Evolutionary conservation across 2,797 vertebrate species (phyloP).

Genomic region (Crypturellus tataupa): DNA sequence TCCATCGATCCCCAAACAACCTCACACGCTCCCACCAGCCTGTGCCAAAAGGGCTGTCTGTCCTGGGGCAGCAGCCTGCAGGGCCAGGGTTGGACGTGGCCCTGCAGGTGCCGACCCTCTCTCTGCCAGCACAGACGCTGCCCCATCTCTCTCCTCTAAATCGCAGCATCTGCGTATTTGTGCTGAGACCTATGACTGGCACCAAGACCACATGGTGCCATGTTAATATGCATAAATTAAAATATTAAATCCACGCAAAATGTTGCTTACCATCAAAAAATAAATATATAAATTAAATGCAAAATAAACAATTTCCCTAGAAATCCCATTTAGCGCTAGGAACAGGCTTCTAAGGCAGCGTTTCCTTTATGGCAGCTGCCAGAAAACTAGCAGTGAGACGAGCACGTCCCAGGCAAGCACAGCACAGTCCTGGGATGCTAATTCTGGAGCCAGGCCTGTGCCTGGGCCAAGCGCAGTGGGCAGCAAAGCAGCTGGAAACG

Average conservation of each 20-base stretch:
- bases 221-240: slow-evolving; percentile 63
- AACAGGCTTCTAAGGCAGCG: slow-evolving; percentile 62
- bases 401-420: slow-evolving; percentile 7
- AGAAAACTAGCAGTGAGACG: background rate
- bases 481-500: background rate
- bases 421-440: background rate
- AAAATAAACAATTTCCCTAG: slow-evolving; percentile 64
- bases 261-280: slow-evolving; percentile 59
- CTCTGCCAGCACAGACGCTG: background rate
- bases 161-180: slow-evolving; percentile 40
- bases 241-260: slow-evolving; percentile 56
- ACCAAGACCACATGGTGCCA: slow-evolving; percentile 19
- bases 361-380: slow-evolving; percentile 51
- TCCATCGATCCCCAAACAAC: slow-evolving; percentile 26
- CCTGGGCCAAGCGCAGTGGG: background rate
- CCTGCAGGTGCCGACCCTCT: background rate
- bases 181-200: slow-evolving; percentile 52
- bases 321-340: slow-evolving; percentile 48
- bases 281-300: slow-evolving; percentile 80
- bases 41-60: background rate
- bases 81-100: background rate
- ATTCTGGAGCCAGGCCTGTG: background rate
- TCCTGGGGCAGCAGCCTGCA: background rate
- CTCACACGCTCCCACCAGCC: background rate
- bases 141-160: background rate